phyloP scores from a whole-genome alignment of 2,888 invertebrate genomes.

The Stomorhina lunata region DNA sequence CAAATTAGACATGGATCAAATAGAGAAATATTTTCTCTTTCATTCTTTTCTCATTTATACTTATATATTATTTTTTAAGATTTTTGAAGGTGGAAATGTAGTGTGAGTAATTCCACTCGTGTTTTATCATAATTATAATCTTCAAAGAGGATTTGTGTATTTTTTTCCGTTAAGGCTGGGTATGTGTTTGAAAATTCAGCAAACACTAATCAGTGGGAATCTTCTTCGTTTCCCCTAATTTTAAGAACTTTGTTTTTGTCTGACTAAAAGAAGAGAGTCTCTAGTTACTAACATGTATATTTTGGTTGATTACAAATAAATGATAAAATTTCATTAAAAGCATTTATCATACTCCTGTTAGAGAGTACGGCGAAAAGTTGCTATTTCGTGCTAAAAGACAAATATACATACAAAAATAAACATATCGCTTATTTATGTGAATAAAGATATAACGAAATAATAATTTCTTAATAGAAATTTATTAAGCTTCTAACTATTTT shows the following conservation, averaged over 20 bases:
- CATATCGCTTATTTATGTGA: too few relatives aligned
- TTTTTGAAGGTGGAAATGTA: background rate
- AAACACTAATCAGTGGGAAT: slow-evolving; percentile 21
- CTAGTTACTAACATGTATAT: background rate
- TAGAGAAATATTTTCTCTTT: background rate
- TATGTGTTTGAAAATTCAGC: background rate
- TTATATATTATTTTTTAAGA: slow-evolving; percentile 14
- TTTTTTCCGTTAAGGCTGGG: background rate
- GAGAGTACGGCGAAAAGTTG: background rate
- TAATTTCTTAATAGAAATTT: too few relatives aligned
- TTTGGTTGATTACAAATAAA: slow-evolving; percentile 54
- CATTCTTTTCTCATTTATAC: slow-evolving; percentile 10
- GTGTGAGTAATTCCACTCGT: background rate
- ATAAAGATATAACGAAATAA: too few relatives aligned
- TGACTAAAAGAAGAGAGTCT: background rate
- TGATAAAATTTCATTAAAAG: slow-evolving; percentile 49
- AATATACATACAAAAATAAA: too few relatives aligned
- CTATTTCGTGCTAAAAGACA: background rate
- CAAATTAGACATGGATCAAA: slow-evolving; percentile 30
- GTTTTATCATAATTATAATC: slow-evolving; percentile 32
- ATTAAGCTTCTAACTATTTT: too few relatives aligned
- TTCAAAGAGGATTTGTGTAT: slow-evolving; percentile 31
- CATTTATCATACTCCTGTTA: slow-evolving; percentile 28
- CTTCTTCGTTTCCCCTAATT: background rate
- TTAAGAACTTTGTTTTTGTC: background rate